phyloP scores from a whole-genome alignment of 2,888 invertebrate genomes.

The Sarcophaga variegata region DNA sequence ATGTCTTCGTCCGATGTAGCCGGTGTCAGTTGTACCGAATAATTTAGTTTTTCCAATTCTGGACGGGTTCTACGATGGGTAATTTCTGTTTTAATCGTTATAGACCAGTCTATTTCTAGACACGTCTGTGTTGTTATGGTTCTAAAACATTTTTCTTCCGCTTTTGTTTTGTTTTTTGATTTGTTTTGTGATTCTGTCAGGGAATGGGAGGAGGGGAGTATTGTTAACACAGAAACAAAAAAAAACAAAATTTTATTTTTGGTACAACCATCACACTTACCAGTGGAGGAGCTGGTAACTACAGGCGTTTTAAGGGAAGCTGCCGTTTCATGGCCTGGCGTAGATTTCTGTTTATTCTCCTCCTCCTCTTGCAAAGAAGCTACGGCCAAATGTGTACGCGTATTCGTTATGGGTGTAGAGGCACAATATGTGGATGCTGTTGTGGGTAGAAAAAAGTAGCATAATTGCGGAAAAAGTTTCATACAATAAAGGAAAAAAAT shows the following conservation, averaged over 20 bases:
- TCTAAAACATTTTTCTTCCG: conserved; percentile 43
- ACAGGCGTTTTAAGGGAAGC: conserved; percentile 69
- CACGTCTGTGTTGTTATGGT: conserved; percentile 64
- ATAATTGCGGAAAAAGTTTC: no score
- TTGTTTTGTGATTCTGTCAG: no score
- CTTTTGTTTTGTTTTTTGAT: conserved; percentile 7
- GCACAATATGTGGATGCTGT: no score
- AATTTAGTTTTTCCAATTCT: conserved; percentile 53
- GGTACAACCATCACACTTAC: conserved; percentile 67
- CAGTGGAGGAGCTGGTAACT: conserved; percentile 72
- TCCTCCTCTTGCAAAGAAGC: conserved; percentile 5
- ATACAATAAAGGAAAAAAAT: no score
- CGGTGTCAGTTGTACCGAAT: conserved; percentile 51
- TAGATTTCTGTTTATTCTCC: conserved; percentile 70
- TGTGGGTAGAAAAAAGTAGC: no score
- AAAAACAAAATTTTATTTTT: conserved; percentile 74
- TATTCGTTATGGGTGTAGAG: background rate
- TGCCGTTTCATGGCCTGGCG: conserved; percentile 72
- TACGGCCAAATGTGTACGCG: background rate
- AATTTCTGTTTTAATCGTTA: conserved; percentile 65
- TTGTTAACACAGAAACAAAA: conserved; percentile 74
- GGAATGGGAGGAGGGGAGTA: conserved; percentile 68
- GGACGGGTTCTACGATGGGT: conserved; percentile 33
- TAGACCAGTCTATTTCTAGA: conserved; percentile 63
- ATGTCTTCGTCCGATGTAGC: conserved; percentile 79